These are phyloP conservation scores for Lampropteryx suffumata DNA, from an alignment of 2,888 invertebrate genomes.

Conservation along the genomic window DNA sequence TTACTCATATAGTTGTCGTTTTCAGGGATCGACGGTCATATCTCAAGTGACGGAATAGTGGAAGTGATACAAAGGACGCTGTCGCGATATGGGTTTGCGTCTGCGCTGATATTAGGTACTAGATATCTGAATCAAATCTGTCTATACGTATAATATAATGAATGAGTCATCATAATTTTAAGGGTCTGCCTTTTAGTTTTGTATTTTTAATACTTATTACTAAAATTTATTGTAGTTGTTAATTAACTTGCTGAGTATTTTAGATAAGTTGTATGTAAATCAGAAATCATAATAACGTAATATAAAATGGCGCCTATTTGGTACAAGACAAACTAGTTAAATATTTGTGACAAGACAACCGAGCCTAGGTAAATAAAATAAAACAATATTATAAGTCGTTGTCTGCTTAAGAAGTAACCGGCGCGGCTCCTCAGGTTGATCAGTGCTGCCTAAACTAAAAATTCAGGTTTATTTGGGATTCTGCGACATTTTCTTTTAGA, in stretches of 20 bases:
- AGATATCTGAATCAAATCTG: conserved; percentile 1
- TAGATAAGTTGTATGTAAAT: neutral
- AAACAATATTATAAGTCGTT: too few relatives aligned
- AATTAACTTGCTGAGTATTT: neutral
- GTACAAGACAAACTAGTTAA: conserved; percentile 10
- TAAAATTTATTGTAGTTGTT: neutral
- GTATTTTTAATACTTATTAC: neutral
- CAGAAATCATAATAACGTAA: neutral
- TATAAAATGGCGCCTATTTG: conserved; percentile 6
- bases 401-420: too few relatives aligned
- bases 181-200: conserved; percentile 8
- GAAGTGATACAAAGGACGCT: conserved; percentile 1
- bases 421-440: too few relatives aligned
- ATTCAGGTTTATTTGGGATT: too few relatives aligned
- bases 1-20: conserved; percentile 6
- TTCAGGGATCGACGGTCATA: conserved; percentile 2
- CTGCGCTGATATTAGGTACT: neutral
- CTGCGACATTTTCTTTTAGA: too few relatives aligned
- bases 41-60: neutral
- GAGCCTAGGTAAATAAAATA: too few relatives aligned
- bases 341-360: too few relatives aligned
- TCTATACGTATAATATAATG: conserved; percentile 3
- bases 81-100: neutral
- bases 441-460: too few relatives aligned
- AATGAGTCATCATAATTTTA: conserved; percentile 14